phyloP scores from a whole-genome alignment of 2,888 invertebrate species.

The Octonoba sinensis region DNA sequence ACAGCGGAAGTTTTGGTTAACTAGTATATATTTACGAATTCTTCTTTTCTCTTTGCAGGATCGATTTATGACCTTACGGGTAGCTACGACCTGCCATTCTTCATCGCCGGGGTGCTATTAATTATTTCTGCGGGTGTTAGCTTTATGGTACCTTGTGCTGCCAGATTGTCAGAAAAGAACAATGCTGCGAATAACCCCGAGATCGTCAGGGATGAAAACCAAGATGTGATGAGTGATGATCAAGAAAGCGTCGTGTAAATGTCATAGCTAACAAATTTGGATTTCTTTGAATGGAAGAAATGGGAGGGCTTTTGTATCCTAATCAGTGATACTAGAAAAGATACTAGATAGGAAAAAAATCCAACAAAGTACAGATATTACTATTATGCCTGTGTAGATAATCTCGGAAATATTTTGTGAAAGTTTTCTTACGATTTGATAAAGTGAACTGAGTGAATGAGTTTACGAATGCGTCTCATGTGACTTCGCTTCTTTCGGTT shows the following conservation, averaged over 20 bases:
- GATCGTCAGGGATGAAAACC: slow-evolving; percentile 37
- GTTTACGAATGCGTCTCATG: slow-evolving; percentile 27
- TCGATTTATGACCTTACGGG: slow-evolving; percentile 89
- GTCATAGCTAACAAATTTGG: no score
- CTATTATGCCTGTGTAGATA: slow-evolving; percentile 12
- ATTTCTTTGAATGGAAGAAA: no score
- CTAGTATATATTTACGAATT: no score
- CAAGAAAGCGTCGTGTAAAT: slow-evolving; percentile 58
- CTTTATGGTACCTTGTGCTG: slow-evolving; percentile 69
- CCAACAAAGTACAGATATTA: slow-evolving; percentile 32
- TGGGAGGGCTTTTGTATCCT: no score
- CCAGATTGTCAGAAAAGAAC: slow-evolving; percentile 23
- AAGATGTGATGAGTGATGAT: slow-evolving; percentile 52
- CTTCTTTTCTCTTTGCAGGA: slow-evolving; percentile 80
- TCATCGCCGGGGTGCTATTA: slow-evolving; percentile 91
- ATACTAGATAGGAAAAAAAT: neutral
- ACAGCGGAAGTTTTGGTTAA: no score
- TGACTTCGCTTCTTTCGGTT: slow-evolving; percentile 28
- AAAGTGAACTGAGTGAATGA: slow-evolving; percentile 27
- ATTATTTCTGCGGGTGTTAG: slow-evolving; percentile 89
- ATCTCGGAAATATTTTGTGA: slow-evolving; percentile 40
- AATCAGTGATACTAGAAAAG: no score
- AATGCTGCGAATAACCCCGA: slow-evolving; percentile 6
- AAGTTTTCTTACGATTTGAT: slow-evolving; percentile 41
- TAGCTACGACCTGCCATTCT: slow-evolving; percentile 90